Evolutionary conservation across 2,797 vertebrate species (phyloP).

Genomic region (Hoplostethus mediterraneus): DNA sequence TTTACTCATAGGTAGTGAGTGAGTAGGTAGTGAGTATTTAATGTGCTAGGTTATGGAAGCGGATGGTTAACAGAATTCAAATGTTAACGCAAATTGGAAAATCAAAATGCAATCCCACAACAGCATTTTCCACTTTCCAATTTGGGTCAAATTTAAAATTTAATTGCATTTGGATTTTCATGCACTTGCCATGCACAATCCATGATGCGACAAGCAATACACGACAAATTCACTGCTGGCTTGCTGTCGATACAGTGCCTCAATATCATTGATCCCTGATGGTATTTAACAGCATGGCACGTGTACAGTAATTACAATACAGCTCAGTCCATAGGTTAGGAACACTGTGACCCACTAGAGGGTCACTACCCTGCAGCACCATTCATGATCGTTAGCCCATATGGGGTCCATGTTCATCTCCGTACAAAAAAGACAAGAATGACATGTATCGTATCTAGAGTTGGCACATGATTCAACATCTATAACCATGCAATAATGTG

Average conservation of each 20-base stretch:
- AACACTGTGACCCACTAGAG: slow-evolving; percentile 14
- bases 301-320: slow-evolving; percentile 34
- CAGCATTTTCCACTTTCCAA: no score
- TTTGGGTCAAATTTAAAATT: no score
- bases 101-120: no score
- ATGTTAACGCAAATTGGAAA: no score
- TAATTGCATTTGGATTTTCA: background rate
- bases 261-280: slow-evolving; percentile 51
- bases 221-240: slow-evolving; percentile 18
- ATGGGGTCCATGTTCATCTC: slow-evolving; percentile 4
- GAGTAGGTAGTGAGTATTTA: background rate
- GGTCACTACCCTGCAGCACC: slow-evolving; percentile 29
- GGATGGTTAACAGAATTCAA: no score
- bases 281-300: slow-evolving; percentile 17
- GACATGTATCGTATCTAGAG: slow-evolving; percentile 19
- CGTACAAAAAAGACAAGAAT: background rate
- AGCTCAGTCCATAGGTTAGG: slow-evolving; percentile 22
- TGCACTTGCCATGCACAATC: background rate
- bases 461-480: slow-evolving; percentile 35
- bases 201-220: background rate
- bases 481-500: slow-evolving; percentile 27
- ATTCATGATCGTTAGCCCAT: background rate
- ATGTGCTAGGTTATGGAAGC: no score
- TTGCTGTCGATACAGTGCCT: slow-evolving; percentile 34
- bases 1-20: background rate